A percentile compares a stretch with the other conserved stretches of the same genome.
Evolutionary conservation across 2,888 invertebrate species (phyloP).

Genomic region (Caenorhabditis becei): DNA sequence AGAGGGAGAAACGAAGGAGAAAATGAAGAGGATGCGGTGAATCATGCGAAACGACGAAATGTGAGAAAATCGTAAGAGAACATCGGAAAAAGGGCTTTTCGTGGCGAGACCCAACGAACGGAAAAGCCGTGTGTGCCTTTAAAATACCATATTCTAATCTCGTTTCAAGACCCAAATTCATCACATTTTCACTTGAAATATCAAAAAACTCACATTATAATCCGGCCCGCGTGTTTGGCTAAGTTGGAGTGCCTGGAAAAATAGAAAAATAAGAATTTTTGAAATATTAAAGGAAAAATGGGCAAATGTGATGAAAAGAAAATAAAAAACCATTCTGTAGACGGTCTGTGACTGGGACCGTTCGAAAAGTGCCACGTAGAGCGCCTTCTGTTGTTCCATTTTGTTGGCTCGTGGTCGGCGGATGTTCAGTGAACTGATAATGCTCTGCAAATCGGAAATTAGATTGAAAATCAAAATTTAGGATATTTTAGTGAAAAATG

Average conservation of each 20-base stretch:
- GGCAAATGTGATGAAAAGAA: not conserved
- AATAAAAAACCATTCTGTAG: slow-evolving; percentile 7
- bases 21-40: too few species aligned
- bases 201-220: not conserved
- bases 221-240: not conserved
- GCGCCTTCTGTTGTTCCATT: slow-evolving; percentile 1
- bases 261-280: not conserved
- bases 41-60: too few species aligned
- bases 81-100: too few species aligned
- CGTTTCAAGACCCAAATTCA: too few species aligned
- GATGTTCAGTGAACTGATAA: slow-evolving; percentile 6
- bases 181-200: too few species aligned
- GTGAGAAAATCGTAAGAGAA: too few species aligned
- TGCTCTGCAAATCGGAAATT: slow-evolving; percentile 1
- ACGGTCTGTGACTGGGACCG: not conserved
- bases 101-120: too few species aligned
- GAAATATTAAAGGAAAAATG: not conserved
- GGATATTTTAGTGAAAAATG: too few species aligned
- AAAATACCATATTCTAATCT: too few species aligned
- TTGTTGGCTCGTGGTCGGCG: slow-evolving; percentile 6
- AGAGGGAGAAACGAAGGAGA: too few species aligned
- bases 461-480: slow-evolving; percentile 5
- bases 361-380: slow-evolving; percentile 12
- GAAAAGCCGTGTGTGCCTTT: too few species aligned
- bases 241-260: not conserved